Conservation (phyloP, 2,113 vertebrate species). For the Pteronura brasiliensis region DNA sequence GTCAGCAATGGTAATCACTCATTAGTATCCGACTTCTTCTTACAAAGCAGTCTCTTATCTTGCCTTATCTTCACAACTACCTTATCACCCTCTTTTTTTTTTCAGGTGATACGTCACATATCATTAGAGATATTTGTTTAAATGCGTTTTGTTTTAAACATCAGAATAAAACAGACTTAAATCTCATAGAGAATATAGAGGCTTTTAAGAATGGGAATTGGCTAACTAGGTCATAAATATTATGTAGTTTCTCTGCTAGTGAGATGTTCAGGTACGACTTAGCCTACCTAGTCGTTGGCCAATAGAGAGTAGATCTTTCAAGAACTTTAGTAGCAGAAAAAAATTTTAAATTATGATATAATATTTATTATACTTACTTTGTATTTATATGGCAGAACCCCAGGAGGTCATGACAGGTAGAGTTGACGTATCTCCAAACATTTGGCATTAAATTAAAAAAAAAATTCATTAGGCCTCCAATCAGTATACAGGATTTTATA, state of each 20-base stretch:
- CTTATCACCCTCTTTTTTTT: neutral
- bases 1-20: neutral
- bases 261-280: neutral
- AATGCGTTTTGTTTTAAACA: neutral
- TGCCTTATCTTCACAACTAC: neutral
- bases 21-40: too few relatives aligned
- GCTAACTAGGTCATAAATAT: neutral
- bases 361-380: neutral
- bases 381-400: neutral
- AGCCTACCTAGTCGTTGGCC: neutral
- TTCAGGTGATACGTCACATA: neutral
- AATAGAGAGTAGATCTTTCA: neutral
- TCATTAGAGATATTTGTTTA: neutral
- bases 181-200: neutral
- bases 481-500: neutral
- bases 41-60: neutral
- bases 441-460: neutral
- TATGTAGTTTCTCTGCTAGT: neutral
- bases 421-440: neutral
- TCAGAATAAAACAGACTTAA: neutral
- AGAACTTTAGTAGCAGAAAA: neutral
- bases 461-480: neutral
- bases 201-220: neutral
- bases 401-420: neutral
- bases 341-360: neutral